Evolutionary conservation across 2,888 invertebrate species (phyloP), one percentile per base, ranked within the genome.

Genomic region (Chromoteleia sp.): DNA sequence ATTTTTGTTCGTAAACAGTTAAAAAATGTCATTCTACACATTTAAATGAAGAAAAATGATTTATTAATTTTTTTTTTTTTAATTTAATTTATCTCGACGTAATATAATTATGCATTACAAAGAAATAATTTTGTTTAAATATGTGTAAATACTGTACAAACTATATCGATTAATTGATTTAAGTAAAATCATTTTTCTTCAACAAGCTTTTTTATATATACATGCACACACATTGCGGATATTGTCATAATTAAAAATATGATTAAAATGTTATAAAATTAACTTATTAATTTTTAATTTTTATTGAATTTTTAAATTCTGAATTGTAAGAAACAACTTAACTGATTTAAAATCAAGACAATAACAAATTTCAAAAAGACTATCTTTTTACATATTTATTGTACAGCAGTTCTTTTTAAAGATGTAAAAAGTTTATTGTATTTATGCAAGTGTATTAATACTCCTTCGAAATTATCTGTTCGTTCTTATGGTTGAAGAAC

Each of bases 141-240:
- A n/a, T n/a, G 36, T 63, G 63, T 63, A 63, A 63, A 63, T 63
- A 63, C 21, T 63, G 63, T 63, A 63, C 17, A 63, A 48, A 63
- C n/a, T n/a, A n/a, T n/a, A n/a, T n/a, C n/a, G n/a, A n/a, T n/a
- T n/a, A n/a, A n/a, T 33, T 36, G 17, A 21, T 65, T 65, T 30
- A 25, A 33, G 14, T 36, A 15, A 7, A 33, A 52, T 25, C 5
- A 33, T 63, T 30, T 43, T 43, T 43, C 61, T 45, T 61, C 41
- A 14, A 41, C 45, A 30, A 29, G 61, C 45, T 7, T 10, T 52
- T 15, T 52, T 14, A 1, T 30, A 30, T 30, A n/a, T 12, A 25
- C n/a, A 25, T 19, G 5, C 4, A n/a, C 4, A n/a, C n/a, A n/a
- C n/a, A n/a, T n/a, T n/a, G n/a, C n/a, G n/a, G n/a, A n/a, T n/a